A percentile compares a stretch with the other conserved stretches of the same genome.
Conservation (phyloP, 2,113 vertebrate species). For the Petrocephalus zakoni region DNA sequence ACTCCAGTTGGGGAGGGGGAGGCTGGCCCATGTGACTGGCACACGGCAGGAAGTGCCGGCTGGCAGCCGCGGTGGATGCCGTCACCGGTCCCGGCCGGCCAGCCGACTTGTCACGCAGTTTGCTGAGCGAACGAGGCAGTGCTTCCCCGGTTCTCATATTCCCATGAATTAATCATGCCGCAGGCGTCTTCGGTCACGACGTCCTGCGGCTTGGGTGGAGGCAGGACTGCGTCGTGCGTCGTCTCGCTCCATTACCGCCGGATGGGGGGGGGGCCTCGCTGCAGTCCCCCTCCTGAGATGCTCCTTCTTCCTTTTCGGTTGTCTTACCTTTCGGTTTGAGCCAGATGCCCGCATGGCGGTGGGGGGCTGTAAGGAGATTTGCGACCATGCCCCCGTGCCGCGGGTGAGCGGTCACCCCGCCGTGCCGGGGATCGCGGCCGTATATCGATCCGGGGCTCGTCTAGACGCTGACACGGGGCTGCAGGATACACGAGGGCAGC, state of each 20-base stretch:
- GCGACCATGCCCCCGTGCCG: neutral
- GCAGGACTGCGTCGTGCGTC: conserved; percentile 42
- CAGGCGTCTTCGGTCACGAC: conserved; percentile 36
- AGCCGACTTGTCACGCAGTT: neutral
- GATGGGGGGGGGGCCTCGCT: neutral
- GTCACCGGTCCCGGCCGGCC: neutral
- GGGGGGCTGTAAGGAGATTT: neutral
- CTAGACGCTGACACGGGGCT: neutral
- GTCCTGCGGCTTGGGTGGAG: conserved; percentile 38
- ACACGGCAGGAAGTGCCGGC: neutral
- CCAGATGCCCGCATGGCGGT: neutral
- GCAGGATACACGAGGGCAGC: neutral
- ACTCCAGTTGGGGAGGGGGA: neutral
- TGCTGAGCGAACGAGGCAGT: conserved; percentile 13
- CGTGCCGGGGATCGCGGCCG: neutral
- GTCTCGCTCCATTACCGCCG: conserved; percentile 22
- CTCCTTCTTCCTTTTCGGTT: neutral
- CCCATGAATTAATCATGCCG: conserved; percentile 65
- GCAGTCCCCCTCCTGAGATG: neutral
- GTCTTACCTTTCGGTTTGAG: neutral
- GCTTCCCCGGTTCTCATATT: conserved; percentile 52
- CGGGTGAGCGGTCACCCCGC: neutral
- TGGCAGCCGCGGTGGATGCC: neutral
- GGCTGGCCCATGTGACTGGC: neutral
- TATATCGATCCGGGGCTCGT: neutral